Conservation (phyloP, 2,888 invertebrate genomes). For the Venustoraphidia nigricollis region DNA sequence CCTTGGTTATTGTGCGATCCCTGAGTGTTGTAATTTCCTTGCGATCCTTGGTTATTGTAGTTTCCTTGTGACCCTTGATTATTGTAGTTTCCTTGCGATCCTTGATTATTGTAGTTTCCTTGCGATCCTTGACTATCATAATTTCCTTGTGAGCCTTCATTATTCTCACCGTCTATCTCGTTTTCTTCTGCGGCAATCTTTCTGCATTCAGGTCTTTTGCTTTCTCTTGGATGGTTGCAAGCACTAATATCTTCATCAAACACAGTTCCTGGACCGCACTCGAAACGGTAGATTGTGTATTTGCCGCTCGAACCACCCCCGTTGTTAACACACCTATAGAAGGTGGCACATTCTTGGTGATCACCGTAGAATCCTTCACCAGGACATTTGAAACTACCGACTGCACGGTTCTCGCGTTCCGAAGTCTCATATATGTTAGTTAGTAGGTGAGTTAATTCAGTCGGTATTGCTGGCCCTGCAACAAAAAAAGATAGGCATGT, state of each 20-base stretch:
- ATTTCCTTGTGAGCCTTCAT: conserved; percentile 5
- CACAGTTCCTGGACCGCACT: conserved; percentile 60
- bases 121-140: conserved; percentile 5
- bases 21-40: conserved; percentile 9
- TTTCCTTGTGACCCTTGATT: conserved; percentile 7
- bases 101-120: conserved; percentile 9
- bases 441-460: no score
- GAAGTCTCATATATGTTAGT: no score
- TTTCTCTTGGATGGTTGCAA: conserved; percentile 55
- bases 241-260: conserved; percentile 50
- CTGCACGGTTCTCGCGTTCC: no score
- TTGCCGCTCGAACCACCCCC: conserved; percentile 26
- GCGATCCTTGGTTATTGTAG: conserved; percentile 3
- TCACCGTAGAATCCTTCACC: conserved; percentile 59
- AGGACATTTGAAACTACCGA: conserved; percentile 32
- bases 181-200: conserved; percentile 27
- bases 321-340: conserved; percentile 58
- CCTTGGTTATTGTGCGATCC: conserved; percentile 6
- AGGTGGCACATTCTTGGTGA: conserved; percentile 52
- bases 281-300: conserved; percentile 45
- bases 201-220: conserved; percentile 51
- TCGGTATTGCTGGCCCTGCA: no score
- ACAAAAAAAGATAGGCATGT: no score
- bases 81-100: conserved; percentile 4
- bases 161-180: conserved; percentile 24